Evolutionary conservation across 2,113 vertebrate genomes (phyloP), one percentile per base, ranked within the genome.

Genomic region (Hypanus sabinus): DNA sequence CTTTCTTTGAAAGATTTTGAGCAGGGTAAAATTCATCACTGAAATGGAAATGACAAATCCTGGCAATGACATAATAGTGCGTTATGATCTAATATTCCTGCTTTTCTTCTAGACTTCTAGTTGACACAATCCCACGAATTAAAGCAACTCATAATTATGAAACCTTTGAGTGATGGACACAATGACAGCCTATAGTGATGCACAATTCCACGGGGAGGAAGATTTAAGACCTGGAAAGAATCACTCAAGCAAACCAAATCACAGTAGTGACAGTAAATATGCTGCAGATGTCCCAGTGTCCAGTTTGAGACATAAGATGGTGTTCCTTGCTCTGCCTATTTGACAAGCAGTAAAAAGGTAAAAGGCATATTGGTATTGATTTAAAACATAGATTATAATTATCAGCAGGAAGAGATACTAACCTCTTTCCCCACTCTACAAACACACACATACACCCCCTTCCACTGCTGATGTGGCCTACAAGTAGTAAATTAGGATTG

Each of bases 101-200:
- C 46, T 46, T 33, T 38, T 95, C 90, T 94, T 30, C 65, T 97
- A 99, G 99, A 95, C 96, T 99, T 94, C 97, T 99, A 94, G 95
- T 97, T 3, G 98, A 99, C 85, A 99, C 99, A 98, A 96, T 99
- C 6, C 99, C 99, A 38, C 97, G 98, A 0, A 97, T 99, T 94
- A 97, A 98, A 96, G 98, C 99, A 94, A 99, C 98, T 0, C 98
- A 98, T 94, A 98, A 99, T 95, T 99, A 99, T 1, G 98, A 99
- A 95, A 98, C 98, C 95, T 99, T 99, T 65, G 99, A 99, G 96
- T 99, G 97, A 98, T 80, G 94, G 0, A 93, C 38, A 33, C 24
- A 87, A 80, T 12, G 60, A 71, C 92, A 93, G 76, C 83, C n/a
- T 79, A 94, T 76, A 75, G 73, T 93, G 22, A 80, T 94, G 94